A percentile compares a stretch with the other conserved stretches of the same genome.
Conservation (phyloP, 2,888 invertebrate genomes). For the Dolichopus griseipennis region DNA sequence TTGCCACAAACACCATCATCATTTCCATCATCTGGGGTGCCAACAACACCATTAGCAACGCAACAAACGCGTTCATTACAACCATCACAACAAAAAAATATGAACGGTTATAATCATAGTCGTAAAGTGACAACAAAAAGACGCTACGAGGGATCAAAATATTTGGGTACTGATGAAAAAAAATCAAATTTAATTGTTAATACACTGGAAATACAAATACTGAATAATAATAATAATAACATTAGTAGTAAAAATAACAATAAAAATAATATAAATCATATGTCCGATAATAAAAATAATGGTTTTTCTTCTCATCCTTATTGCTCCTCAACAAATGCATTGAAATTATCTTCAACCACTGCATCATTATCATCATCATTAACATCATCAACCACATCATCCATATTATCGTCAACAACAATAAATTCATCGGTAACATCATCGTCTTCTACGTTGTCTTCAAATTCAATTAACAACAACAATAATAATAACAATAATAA, state of each 20-base stretch:
- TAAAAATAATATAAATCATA: not conserved
- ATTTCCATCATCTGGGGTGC: not conserved
- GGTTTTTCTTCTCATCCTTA: slow-evolving; percentile 6
- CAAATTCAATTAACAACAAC: not conserved
- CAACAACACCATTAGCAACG: not conserved
- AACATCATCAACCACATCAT: not conserved
- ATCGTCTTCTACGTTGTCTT: not conserved
- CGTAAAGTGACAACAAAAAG: slow-evolving; percentile 38
- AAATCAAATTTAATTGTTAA: slow-evolving; percentile 7
- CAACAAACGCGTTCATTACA: not conserved
- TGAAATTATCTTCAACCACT: not conserved
- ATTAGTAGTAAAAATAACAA: not conserved
- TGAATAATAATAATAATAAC: slow-evolving; percentile 1
- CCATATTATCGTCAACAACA: not conserved
- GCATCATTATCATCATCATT: not conserved
- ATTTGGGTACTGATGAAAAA: slow-evolving; percentile 29
- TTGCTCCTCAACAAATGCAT: not conserved
- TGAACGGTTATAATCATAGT: slow-evolving; percentile 37
- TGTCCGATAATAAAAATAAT: slow-evolving; percentile 8
- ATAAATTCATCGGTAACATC: too few relatives aligned
- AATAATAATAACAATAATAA: not conserved
- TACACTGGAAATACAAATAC: slow-evolving; percentile 9
- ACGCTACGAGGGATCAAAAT: slow-evolving; percentile 41
- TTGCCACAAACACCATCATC: not conserved
- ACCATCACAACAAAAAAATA: slow-evolving; percentile 30